These are phyloP conservation scores for Cochlearius cochlearius DNA, from an alignment of 2,113 vertebrate genomes.

Conservation along the genomic window DNA sequence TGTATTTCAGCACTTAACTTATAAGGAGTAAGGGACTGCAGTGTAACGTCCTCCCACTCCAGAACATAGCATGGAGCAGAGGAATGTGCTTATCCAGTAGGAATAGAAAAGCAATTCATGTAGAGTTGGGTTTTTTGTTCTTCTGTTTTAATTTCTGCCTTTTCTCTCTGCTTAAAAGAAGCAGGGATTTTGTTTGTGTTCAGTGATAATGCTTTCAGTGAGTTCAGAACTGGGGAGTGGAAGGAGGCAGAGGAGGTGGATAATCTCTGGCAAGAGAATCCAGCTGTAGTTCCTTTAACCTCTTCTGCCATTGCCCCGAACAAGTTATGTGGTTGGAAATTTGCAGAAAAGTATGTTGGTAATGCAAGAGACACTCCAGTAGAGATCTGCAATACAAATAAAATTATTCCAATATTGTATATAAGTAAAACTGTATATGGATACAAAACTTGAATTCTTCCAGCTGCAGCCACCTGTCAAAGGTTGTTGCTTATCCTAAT, in stretches of 20 bases:
- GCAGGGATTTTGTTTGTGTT: not conserved
- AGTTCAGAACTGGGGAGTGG: not conserved
- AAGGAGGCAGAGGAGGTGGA: not conserved
- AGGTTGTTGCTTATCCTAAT: not conserved
- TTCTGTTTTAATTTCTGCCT: not conserved
- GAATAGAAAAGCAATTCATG: not conserved
- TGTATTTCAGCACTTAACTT: not conserved
- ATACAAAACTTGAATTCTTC: not conserved
- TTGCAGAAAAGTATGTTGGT: not conserved
- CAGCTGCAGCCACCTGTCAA: not conserved
- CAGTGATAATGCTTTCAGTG: not conserved
- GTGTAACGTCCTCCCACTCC: not conserved
- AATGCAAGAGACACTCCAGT: not conserved
- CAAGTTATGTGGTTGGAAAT: not conserved
- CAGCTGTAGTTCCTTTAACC: not conserved
- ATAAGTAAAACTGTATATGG: not conserved
- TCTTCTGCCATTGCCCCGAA: not conserved
- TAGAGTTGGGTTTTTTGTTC: fast-evolving
- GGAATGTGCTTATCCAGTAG: not conserved
- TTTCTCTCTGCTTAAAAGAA: not conserved
- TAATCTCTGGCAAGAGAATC: not conserved
- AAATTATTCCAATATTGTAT: not conserved
- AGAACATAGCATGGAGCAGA: not conserved
- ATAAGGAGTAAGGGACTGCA: not conserved
- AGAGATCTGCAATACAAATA: not conserved